These are phyloP conservation scores for Anthophora plumipes DNA, from an alignment of 2,888 invertebrate species.

Conservation along the genomic window DNA sequence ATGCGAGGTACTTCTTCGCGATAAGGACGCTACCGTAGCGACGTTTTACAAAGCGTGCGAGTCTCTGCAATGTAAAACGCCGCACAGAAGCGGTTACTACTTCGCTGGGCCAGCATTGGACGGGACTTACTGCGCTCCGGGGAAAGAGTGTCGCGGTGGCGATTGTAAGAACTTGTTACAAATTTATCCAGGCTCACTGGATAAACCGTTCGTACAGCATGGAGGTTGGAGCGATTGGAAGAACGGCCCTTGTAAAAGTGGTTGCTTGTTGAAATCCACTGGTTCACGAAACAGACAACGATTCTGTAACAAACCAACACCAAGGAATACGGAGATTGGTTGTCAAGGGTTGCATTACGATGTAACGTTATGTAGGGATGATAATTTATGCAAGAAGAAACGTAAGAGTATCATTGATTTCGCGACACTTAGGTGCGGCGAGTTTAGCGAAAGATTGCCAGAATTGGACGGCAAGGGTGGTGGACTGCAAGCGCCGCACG, in stretches of 20 bases:
- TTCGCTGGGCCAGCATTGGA: slow-evolving; percentile 93
- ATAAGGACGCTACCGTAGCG: slow-evolving; percentile 88
- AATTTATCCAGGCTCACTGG: slow-evolving; percentile 32
- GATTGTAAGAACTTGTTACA: slow-evolving; percentile 71
- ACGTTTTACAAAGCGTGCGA: slow-evolving; percentile 86
- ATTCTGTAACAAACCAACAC: slow-evolving; percentile 85
- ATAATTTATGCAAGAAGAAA: slow-evolving; percentile 87
- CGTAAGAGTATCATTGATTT: slow-evolving; percentile 86
- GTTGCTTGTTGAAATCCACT: slow-evolving; percentile 88
- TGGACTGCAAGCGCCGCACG: slow-evolving; percentile 91
- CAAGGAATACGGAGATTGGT: slow-evolving; percentile 82
- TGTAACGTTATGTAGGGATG: slow-evolving; percentile 89
- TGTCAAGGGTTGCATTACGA: slow-evolving; percentile 89
- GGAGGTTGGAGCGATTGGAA: slow-evolving; percentile 90
- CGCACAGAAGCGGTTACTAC: slow-evolving; percentile 90
- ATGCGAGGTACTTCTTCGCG: slow-evolving; percentile 90
- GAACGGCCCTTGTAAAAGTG: slow-evolving; percentile 87
- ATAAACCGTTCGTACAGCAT: slow-evolving; percentile 77
- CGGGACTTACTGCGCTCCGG: slow-evolving; percentile 90
- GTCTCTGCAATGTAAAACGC: slow-evolving; percentile 90
- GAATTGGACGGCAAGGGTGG: slow-evolving; percentile 88
- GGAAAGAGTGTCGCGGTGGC: slow-evolving; percentile 86
- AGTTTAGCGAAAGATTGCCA: slow-evolving; percentile 87
- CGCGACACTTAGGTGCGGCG: slow-evolving; percentile 88
- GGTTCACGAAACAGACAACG: slow-evolving; percentile 87